Percentiles rank a stretch among this genome's conserved stretches.
Conservation (phyloP, 2,797 vertebrate genomes). For the Onychomys leucogaster region DNA sequence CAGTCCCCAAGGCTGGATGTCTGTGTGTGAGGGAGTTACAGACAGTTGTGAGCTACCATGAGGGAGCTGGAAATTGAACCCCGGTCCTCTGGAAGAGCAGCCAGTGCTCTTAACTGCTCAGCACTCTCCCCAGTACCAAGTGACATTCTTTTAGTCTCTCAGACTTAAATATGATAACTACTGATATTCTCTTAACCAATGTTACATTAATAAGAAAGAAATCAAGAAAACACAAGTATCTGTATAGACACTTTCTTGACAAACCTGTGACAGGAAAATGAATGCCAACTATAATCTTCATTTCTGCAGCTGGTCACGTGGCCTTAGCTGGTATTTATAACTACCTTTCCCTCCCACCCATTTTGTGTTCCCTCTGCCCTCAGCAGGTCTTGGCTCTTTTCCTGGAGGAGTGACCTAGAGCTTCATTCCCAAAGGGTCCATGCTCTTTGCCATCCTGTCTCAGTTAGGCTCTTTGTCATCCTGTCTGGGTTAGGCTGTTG, state of each 20-base stretch:
- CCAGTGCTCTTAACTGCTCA: not conserved
- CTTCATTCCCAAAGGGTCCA: not conserved
- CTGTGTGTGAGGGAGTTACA: not conserved
- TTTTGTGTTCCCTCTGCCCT: not conserved
- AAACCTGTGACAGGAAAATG: not conserved
- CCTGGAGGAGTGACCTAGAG: not conserved
- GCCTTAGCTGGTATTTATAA: not conserved
- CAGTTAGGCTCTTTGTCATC: not conserved
- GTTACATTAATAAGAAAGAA: not conserved
- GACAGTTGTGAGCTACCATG: not conserved
- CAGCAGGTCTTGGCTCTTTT: not conserved
- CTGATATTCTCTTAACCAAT: not conserved
- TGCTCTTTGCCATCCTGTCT: not conserved
- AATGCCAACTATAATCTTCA: not conserved
- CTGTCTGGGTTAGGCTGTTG: not conserved
- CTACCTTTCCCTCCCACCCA: not conserved
- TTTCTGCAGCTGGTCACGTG: not conserved
- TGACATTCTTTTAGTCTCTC: not conserved
- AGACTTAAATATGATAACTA: not conserved
- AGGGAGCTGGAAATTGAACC: not conserved
- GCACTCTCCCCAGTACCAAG: not conserved
- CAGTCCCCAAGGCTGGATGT: not conserved
- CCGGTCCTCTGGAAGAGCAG: not conserved
- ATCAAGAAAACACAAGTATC: not conserved
- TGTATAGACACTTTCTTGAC: not conserved